phyloP scores from a whole-genome alignment of 2,797 vertebrate species.

The Calcarius lapponicus region DNA sequence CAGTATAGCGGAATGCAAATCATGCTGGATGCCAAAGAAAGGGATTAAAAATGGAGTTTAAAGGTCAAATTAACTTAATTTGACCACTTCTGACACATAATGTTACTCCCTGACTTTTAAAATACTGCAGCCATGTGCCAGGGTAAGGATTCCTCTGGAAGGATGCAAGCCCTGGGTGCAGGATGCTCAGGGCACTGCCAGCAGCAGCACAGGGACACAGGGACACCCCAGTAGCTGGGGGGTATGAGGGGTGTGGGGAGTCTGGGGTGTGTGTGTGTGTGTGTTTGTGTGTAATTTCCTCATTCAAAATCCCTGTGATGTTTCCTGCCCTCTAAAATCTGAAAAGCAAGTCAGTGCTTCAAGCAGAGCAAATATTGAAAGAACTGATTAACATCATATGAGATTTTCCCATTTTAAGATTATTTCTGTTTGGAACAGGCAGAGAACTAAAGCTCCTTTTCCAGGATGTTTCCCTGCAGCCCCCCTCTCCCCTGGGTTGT shows the following conservation, averaged over 20 bases:
- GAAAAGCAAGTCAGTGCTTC: neutral
- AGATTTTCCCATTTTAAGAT: neutral
- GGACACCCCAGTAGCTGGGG: accelerated
- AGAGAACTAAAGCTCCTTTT: neutral
- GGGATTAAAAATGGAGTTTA: conserved; percentile 53
- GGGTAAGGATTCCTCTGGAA: neutral
- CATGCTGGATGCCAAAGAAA: conserved; percentile 49
- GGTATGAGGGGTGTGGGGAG: neutral
- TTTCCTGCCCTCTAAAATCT: neutral
- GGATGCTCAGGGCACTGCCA: neutral
- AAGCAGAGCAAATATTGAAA: conserved; percentile 18
- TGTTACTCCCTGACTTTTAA: neutral
- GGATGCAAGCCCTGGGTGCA: neutral
- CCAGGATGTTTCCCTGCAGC: neutral
- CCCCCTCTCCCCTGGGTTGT: neutral
- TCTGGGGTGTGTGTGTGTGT: neutral
- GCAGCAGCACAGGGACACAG: neutral
- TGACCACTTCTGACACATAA: conserved; percentile 41
- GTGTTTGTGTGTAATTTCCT: neutral
- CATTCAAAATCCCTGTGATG: neutral
- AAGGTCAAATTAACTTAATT: conserved; percentile 68
- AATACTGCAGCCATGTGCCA: neutral
- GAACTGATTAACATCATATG: neutral
- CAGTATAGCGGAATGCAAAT: conserved; percentile 61
- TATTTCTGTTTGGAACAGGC: neutral